These are phyloP conservation scores for Drosophila mojavensis DNA, from an alignment of 1,140 invertebrate genomes.

Conservation along the genomic window DNA sequence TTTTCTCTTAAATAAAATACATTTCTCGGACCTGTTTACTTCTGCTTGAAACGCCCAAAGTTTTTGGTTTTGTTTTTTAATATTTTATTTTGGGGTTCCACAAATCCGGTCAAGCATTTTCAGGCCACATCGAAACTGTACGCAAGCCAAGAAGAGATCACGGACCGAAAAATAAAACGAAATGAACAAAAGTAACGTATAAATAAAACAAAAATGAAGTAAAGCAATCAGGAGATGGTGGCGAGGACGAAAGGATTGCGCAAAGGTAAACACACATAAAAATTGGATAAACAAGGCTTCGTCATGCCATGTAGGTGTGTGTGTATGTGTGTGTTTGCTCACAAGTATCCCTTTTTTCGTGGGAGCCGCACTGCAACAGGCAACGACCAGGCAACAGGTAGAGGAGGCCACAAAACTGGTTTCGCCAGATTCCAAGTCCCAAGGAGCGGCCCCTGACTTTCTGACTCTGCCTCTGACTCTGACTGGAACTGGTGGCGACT, in stretches of 20 bases:
- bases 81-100: no score
- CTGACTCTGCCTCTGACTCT: conserved; percentile 1
- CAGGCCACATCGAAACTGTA: conserved; percentile 39
- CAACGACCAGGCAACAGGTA: conserved; percentile 57
- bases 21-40: neutral
- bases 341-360: conserved; percentile 78
- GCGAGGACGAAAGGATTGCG: conserved; percentile 79
- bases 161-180: neutral
- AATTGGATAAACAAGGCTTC: conserved; percentile 58
- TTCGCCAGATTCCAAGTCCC: conserved; percentile 65
- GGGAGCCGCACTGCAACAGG: conserved; percentile 61
- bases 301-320: conserved; percentile 21
- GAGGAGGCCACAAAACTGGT: conserved; percentile 71
- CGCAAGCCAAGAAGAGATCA: conserved; percentile 41
- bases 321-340: conserved; percentile 34
- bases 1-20: no score
- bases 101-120: conserved; percentile 7
- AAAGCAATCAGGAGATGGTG: conserved; percentile 32
- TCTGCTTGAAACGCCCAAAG: neutral
- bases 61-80: neutral
- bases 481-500: conserved; percentile 17
- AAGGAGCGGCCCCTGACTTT: conserved; percentile 56
- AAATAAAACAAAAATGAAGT: conserved; percentile 9
- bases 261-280: conserved; percentile 47
- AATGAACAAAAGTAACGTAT: conserved; percentile 53